Evolutionary conservation across 2,113 vertebrate species (phyloP), one percentile per base, ranked within the genome.

Genomic region (Pyrgilauda ruficollis): DNA sequence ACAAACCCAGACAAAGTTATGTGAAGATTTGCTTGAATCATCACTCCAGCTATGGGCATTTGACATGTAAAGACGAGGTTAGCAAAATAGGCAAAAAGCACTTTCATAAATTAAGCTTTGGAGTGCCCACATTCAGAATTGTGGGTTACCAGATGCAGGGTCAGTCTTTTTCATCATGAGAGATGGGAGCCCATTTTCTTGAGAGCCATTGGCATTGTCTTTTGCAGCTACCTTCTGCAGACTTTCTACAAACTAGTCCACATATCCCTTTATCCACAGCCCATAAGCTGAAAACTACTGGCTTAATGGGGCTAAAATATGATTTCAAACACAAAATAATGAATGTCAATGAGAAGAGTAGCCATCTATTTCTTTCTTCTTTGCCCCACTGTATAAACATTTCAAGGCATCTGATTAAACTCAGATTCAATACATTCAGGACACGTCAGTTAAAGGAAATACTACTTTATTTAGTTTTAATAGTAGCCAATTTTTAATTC

Each of bases 151-250:
- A 63, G 53, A 44, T 21, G 21, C 27, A 33, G 6, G 3, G 13
- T 58, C 33, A 43, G 7, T 67, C 6, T 35, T 58, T 70, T 81
- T 59, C 69, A 90, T 26, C 17, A 13, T 52, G 35, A 76, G 16
- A 46, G 9, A 35, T 20, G 9, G 30, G 13, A 86, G 6, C 5
- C 10, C 7, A 30, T 64, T 84, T 93, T 82, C 58, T 19, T 52
- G 28, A 49, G 8, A 77, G 23, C 17, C 15, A 31, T 2, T 58
- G 50, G 6, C 4, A 0, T 4, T 41, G 15, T 7, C 20, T 41
- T 62, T 84, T 63, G 28, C 22, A 39, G 23, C 22, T 78, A 49
- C 10, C 8, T 72, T 84, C 61, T n/a, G 10, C 49, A 90, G 31
- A 39, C 16, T 15, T 89, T 63, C 46, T 72, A 55, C 13, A 31